Percentiles rank a stretch among this genome's conserved stretches.
Evolutionary conservation across 2,113 vertebrate genomes (phyloP).

Genomic region (Aix galericulata): DNA sequence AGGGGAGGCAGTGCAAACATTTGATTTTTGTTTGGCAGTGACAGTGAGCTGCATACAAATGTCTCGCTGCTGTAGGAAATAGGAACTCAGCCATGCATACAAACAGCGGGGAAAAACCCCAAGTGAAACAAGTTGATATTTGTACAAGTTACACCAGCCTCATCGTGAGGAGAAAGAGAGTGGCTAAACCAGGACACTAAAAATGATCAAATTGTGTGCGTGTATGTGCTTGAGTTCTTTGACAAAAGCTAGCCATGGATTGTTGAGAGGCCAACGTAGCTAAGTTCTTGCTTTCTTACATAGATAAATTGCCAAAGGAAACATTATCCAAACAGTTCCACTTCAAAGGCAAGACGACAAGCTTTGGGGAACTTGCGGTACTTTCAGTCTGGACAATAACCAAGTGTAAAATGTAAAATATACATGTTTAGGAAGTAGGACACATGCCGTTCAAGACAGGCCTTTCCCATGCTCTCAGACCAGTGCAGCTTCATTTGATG

Average conservation of each 20-base stretch:
- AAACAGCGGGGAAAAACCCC: background rate
- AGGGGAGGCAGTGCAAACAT: background rate
- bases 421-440: slow-evolving; percentile 65
- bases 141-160: background rate
- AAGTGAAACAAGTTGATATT: background rate
- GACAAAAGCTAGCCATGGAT: background rate
- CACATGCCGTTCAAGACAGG: slow-evolving; percentile 63
- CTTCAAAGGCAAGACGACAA: slow-evolving; percentile 75
- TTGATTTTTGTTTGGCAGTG: background rate
- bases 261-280: background rate
- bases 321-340: slow-evolving; percentile 77
- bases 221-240: background rate
- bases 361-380: slow-evolving; percentile 64
- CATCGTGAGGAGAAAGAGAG: background rate
- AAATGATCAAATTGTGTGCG: background rate
- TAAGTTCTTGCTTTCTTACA: slow-evolving; percentile 56
- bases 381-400: slow-evolving; percentile 71
- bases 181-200: background rate
- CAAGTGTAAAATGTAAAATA: slow-evolving; percentile 70
- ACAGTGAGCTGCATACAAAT: background rate
- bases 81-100: background rate
- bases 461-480: slow-evolving; percentile 68
- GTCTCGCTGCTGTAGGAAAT: background rate
- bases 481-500: slow-evolving; percentile 60
- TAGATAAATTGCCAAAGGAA: slow-evolving; percentile 78